Evolutionary conservation across 2,888 invertebrate species (phyloP), one percentile per base, ranked within the genome.

Genomic region (Tholera decimalis): DNA sequence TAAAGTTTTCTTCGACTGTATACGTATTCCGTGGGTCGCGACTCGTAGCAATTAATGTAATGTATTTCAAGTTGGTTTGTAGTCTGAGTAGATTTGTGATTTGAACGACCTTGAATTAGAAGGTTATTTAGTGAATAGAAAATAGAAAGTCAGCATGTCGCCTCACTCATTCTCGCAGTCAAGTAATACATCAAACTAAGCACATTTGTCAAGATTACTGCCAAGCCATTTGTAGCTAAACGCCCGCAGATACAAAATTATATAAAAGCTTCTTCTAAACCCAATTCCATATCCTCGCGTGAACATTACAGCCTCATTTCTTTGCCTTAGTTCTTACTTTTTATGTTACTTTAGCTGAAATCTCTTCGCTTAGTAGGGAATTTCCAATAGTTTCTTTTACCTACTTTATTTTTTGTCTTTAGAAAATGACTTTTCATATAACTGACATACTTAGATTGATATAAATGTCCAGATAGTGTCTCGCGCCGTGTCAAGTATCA

Each of bases 1-100:
- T 50, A 50, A 56, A 56, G 82, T 79, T 80, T 80, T 76, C 64
- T 67, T 60, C 50, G 22, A 13, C 28, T 46, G 22, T 53, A 37
- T 41, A 68, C 35, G 44, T 43, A 65, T 39, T 53, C 41, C 35
- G 61, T 3, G 26, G 69, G 68, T 66, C 51, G 30, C 67, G 22
- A 39, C 41, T 66, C 46, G 37, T 57, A 13, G 39, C 46, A 68
- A 75, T 71, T 75, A 59, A 41, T 51, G 35, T 22, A 54, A 49
- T 65, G 43, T 59, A 55, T 39, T 50, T 46, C 20, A 18, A 13
- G 15, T 18, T 28, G 26, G 33, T 39, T 57, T 44, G 13, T 35
- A 59, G 18, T 55, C 44, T 18, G 37, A 46, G 20, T 18, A 22
- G 37, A 51, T 9, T 62, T 26, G n/a, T 11, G 28, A 28, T 28